Conservation (phyloP, 2,797 vertebrate genomes). For the Semotilus atromaculatus region DNA sequence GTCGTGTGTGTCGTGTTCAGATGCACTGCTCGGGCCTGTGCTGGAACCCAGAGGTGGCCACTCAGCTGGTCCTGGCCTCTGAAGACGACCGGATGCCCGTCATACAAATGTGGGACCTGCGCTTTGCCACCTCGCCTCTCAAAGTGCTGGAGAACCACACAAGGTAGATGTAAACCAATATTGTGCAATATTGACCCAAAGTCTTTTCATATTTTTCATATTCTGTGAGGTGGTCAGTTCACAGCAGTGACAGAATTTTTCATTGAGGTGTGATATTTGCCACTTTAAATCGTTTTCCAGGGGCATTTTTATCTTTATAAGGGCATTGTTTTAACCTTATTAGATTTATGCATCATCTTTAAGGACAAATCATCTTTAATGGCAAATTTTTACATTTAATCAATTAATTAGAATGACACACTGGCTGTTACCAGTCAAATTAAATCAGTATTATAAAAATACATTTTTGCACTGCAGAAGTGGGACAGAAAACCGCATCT, state of each 20-base stretch:
- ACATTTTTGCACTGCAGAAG: too few species aligned
- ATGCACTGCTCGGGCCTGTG: constrained; percentile 98
- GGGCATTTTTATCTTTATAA: too few species aligned
- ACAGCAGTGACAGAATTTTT: neutral
- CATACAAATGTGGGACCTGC: constrained; percentile 98
- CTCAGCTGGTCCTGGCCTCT: constrained; percentile 93
- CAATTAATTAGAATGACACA: too few species aligned
- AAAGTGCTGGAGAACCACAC: constrained; percentile 96
- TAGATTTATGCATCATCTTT: too few species aligned
- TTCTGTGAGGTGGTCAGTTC: neutral
- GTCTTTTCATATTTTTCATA: neutral
- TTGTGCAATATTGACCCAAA: neutral
- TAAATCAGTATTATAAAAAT: too few species aligned
- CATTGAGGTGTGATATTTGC: neutral
- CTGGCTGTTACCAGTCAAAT: too few species aligned
- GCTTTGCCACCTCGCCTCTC: constrained; percentile 95
- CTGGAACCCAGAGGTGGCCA: constrained; percentile 97
- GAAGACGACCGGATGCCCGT: constrained; percentile 96
- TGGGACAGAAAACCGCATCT: too few species aligned
- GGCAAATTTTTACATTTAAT: too few species aligned
- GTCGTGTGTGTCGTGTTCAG: constrained; percentile 68
- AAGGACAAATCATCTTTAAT: too few species aligned
- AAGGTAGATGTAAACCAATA: constrained; percentile 76
- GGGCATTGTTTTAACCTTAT: too few species aligned
- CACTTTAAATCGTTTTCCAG: neutral